Conservation (phyloP, 2,888 invertebrate species). For the Platycnemis pennipes region DNA sequence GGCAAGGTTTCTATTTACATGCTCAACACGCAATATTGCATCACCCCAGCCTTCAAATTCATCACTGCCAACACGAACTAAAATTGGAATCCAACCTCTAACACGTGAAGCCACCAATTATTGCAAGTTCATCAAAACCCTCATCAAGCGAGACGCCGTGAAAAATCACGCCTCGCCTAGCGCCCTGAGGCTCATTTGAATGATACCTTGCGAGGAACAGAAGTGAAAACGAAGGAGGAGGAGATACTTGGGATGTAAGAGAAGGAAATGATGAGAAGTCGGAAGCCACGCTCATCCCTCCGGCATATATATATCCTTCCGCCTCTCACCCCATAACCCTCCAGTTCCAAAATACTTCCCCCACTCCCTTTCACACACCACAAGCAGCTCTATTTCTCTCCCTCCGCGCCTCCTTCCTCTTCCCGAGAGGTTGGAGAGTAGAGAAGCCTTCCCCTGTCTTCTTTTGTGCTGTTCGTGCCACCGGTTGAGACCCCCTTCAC, state of each 20-base stretch:
- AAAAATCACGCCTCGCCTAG: background rate
- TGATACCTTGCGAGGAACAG: background rate
- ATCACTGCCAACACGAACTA: background rate
- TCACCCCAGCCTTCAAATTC: background rate
- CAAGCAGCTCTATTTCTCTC: background rate
- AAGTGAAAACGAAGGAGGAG: background rate
- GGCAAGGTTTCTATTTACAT: background rate
- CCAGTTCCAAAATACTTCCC: background rate
- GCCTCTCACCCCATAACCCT: background rate
- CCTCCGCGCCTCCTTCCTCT: background rate
- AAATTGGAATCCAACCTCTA: background rate
- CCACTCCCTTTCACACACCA: no score
- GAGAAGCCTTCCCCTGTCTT: constrained; percentile 1
- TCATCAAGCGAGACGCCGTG: background rate
- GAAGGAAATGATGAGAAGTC: background rate
- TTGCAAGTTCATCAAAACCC: background rate
- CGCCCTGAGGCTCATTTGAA: background rate
- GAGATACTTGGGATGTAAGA: background rate
- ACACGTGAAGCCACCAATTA: background rate
- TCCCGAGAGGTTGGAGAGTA: background rate
- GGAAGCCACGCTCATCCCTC: background rate
- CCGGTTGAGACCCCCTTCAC: background rate
- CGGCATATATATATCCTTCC: background rate
- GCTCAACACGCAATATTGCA: background rate
- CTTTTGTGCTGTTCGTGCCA: background rate